Evolutionary conservation across 2,888 invertebrate species (phyloP).

Genomic region (Serripes groenlandicus): DNA sequence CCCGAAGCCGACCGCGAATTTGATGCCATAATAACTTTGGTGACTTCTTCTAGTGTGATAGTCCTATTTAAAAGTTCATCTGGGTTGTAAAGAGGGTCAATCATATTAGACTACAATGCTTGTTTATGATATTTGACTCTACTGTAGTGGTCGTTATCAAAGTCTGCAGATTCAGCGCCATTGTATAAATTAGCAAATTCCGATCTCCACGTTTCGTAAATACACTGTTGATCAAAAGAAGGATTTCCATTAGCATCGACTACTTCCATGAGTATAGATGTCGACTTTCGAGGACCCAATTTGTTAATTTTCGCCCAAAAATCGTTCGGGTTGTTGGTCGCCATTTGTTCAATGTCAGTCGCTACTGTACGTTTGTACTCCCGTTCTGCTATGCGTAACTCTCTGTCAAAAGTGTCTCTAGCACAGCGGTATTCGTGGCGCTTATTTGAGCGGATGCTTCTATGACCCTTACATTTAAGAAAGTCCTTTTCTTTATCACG

Average conservation of each 20-base stretch:
- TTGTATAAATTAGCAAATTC: conserved; percentile 45
- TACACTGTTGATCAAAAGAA: background rate
- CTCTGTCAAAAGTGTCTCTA: conserved; percentile 16
- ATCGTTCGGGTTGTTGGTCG: conserved; percentile 40
- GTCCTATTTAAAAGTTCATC: conserved; percentile 22
- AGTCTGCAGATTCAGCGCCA: conserved; percentile 7
- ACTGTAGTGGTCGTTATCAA: conserved; percentile 24
- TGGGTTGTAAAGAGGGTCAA: conserved; percentile 9
- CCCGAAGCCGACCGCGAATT: conserved; percentile 26
- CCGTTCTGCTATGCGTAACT: conserved; percentile 28
- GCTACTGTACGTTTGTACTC: conserved; percentile 18
- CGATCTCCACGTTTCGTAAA: conserved; percentile 32
- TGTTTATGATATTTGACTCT: conserved; percentile 38
- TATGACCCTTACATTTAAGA: conserved; percentile 11
- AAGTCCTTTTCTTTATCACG: conserved; percentile 23
- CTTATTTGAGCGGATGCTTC: background rate
- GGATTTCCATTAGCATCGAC: conserved; percentile 15
- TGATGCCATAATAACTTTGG: conserved; percentile 11
- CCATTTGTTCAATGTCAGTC: conserved; percentile 35
- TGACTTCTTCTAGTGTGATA: conserved; percentile 31
- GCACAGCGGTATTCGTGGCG: too few relatives aligned
- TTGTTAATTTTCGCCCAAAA: conserved; percentile 53
- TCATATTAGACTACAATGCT: conserved; percentile 25
- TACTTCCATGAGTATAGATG: conserved; percentile 32
- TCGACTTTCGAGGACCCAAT: conserved; percentile 37